Percentiles rank a stretch among this genome's conserved stretches.
Conservation (phyloP, 2,113 vertebrate species). For the Channa maculata region DNA sequence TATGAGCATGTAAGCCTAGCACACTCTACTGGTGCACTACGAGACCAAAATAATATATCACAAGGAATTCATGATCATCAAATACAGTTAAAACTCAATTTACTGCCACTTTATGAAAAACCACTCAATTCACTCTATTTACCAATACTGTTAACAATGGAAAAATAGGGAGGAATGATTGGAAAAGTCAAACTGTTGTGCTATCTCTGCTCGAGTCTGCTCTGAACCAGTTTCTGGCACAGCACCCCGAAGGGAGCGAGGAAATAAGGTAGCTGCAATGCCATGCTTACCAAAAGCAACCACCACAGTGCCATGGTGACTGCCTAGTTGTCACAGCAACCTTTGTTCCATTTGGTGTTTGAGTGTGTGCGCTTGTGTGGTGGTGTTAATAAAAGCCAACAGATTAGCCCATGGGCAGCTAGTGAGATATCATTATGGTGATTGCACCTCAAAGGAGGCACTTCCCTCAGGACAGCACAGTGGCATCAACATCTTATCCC, state of each 20-base stretch:
- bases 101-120: neutral
- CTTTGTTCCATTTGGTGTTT: constrained; percentile 31
- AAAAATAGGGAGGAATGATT: neutral
- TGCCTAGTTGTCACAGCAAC: constrained; percentile 70
- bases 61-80: constrained; percentile 4
- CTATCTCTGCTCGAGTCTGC: neutral
- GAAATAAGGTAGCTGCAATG: neutral
- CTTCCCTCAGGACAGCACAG: constrained; percentile 46
- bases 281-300: constrained; percentile 10
- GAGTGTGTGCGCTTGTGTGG: constrained; percentile 6
- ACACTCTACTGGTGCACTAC: constrained; percentile 50
- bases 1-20: constrained; percentile 40
- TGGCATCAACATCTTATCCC: constrained; percentile 45
- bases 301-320: constrained; percentile 51
- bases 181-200: neutral
- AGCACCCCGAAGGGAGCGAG: neutral
- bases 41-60: neutral
- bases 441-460: constrained; percentile 64
- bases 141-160: neutral
- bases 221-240: constrained; percentile 5
- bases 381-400: constrained; percentile 58
- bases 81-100: constrained; percentile 12
- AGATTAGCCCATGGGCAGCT: constrained; percentile 58
- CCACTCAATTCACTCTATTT: neutral
- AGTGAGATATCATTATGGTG: constrained; percentile 68